Base-by-base conservation (phyloP, 2,888 invertebrate species). In the Rhamphomyia laevipes region DNA sequence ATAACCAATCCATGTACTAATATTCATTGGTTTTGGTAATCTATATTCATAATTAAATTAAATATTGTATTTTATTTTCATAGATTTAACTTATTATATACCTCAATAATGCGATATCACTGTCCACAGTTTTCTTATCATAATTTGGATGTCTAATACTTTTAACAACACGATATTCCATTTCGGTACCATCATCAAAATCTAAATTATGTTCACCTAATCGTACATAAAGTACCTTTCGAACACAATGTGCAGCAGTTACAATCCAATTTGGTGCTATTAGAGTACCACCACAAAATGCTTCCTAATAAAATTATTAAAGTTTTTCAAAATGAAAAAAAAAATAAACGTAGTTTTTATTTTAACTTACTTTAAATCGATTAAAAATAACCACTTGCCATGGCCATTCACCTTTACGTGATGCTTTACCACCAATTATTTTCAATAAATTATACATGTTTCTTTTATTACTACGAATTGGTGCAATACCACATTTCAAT, bases 321-420 rank as follows among this genome's bases (percentile, higher is more conserved):
- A 11, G 11, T 43, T 44, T 17, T 18, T 27, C 33, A 46, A 35
- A n/a, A 17, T 17, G 6, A 21, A 30, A 16, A 45, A 16, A 40
- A 23, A 23, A 43, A 12, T 10, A 37, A 45, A 13, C 10, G 12
- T 23, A n/a, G 9, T 15, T 7, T 17, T 13, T 4, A 12, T 27
- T 30, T 10, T 41, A 13, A 33, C 53, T 56, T 70, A 86, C 88
- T 75, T 82, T 82, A 67, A 80, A 83, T 61, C 84, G 77, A 67
- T 92, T 93, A 51, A 94, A 76, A 47, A 95, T 81, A 46, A 88
- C 92, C 17, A 90, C 91, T 73, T 93, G 92, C 93, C 94, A 94
- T 0, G 92, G 91, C 93, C 94, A 95, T 63, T 84, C 85, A 37
- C 90, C 86, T 45, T 80, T 83, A 12, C 77, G 74, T 0, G 90